Percentiles rank a stretch among this genome's conserved stretches.
phyloP scores from a whole-genome alignment of 1,140 invertebrate species.

The Pentalonia nigronervosa region DNA sequence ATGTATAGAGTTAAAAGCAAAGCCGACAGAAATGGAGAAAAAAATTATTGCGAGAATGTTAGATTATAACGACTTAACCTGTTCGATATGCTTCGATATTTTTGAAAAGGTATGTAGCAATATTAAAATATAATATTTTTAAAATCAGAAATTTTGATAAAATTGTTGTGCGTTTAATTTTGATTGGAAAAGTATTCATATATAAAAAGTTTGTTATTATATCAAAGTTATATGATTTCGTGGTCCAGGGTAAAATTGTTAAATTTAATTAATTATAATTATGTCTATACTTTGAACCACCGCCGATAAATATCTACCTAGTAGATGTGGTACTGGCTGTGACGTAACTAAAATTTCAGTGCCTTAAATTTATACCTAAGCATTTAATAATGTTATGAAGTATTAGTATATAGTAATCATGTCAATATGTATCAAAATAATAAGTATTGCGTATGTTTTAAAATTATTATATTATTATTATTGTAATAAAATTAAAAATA shows the following conservation, averaged over 20 bases:
- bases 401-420: too few species aligned
- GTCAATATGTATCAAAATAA: not conserved
- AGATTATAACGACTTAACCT: not conserved
- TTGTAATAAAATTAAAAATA: not conserved
- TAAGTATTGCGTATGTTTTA: not conserved
- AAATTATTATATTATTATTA: not conserved
- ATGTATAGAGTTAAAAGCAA: not conserved
- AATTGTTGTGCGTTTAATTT: not conserved
- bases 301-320: too few species aligned
- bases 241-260: not conserved
- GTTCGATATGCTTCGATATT: not conserved
- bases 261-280: not conserved
- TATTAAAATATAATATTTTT: too few species aligned
- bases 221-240: not conserved
- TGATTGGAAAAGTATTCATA: not conserved
- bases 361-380: too few species aligned
- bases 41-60: conserved; percentile 13
- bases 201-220: not conserved
- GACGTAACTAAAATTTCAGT: too few species aligned
- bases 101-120: not conserved
- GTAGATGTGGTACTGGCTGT: too few species aligned
- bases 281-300: too few species aligned
- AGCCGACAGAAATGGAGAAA: conserved; percentile 9
- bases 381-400: too few species aligned
- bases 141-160: not conserved